Conservation (phyloP, 2,113 vertebrate genomes). For the Xyrauchen texanus region DNA sequence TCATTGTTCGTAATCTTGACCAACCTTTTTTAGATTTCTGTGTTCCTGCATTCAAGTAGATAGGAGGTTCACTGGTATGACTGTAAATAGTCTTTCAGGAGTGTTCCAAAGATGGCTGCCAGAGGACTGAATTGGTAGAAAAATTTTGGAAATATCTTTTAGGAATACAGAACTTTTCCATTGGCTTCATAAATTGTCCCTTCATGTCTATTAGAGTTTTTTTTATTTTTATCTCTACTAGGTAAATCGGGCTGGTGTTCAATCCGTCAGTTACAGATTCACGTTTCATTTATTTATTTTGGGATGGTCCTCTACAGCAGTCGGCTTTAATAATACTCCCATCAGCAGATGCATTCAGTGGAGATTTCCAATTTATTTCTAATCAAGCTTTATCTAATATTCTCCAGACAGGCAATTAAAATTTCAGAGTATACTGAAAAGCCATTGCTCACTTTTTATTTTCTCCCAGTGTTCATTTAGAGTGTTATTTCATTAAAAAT, state of each 20-base stretch:
- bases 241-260: constrained; percentile 47
- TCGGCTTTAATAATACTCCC: constrained; percentile 71
- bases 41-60: too few species aligned
- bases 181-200: neutral
- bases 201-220: constrained; percentile 12
- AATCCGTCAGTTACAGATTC: constrained; percentile 68
- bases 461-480: constrained; percentile 75
- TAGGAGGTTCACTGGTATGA: too few species aligned
- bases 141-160: too few species aligned
- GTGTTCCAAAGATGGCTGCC: too few species aligned
- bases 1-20: too few species aligned
- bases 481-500: constrained; percentile 82
- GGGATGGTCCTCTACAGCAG: constrained; percentile 59
- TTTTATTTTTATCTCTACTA: constrained; percentile 9
- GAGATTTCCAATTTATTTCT: constrained; percentile 83
- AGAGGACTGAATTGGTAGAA: too few species aligned
- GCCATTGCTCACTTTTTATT: constrained; percentile 80
- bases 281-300: constrained; percentile 56
- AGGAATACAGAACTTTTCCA: neutral
- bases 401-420: constrained; percentile 81
- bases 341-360: constrained; percentile 74
- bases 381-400: constrained; percentile 83
- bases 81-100: too few species aligned
- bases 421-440: constrained; percentile 77
- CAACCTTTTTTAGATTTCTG: too few species aligned